Conservation (phyloP, 2,797 vertebrate genomes). For the Chloroceryle inda region DNA sequence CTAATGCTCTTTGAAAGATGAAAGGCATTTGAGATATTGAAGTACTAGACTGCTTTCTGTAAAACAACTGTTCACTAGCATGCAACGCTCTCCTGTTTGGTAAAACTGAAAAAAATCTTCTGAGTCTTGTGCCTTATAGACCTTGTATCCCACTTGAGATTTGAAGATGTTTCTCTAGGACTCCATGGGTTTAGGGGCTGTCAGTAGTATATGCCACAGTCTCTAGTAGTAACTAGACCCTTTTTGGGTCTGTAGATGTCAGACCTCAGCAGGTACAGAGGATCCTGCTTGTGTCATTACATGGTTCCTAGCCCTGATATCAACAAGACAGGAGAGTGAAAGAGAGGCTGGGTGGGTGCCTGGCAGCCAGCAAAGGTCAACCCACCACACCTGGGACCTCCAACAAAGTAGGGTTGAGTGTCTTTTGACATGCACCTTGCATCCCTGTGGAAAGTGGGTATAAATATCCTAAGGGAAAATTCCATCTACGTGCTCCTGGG, state of each 20-base stretch:
- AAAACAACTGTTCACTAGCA: neutral
- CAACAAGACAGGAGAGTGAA: neutral
- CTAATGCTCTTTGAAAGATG: neutral
- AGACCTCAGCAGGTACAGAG: neutral
- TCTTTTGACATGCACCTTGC: neutral
- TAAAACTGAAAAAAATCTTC: neutral
- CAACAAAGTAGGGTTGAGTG: neutral
- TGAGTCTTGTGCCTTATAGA: neutral
- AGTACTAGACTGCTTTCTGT: neutral
- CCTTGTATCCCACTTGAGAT: neutral
- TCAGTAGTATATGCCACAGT: neutral
- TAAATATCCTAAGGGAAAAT: neutral
- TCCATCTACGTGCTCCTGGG: neutral
- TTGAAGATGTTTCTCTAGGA: neutral
- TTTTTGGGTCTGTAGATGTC: neutral
- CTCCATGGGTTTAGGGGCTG: neutral
- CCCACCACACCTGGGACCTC: neutral
- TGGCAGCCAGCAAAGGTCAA: neutral
- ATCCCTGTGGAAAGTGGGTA: neutral
- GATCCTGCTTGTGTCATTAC: neutral
- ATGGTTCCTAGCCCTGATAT: neutral
- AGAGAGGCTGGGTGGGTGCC: neutral
- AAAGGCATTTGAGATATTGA: neutral
- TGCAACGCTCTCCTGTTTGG: neutral
- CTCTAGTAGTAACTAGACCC: neutral